A percentile compares a stretch with the other conserved stretches of the same genome.
Conservation (phyloP, 2,888 invertebrate species). For the Limenitis camilla region DNA sequence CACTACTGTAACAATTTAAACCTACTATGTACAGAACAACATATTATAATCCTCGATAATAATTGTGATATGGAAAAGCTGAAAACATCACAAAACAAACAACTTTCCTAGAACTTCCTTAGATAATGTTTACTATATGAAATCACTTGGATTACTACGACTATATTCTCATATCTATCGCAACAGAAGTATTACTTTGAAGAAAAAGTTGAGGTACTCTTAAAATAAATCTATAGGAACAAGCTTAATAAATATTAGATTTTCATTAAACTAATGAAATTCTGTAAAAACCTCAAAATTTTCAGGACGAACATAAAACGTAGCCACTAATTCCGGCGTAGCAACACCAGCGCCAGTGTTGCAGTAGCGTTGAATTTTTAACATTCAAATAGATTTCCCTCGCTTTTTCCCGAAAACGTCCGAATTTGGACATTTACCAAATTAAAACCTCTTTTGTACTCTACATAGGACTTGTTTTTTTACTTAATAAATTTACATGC, state of each 20-base stretch:
- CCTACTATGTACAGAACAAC: no score
- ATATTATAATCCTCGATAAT: no score
- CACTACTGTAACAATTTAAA: no score
- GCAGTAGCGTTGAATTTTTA: conserved; percentile 20
- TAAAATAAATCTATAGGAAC: no score
- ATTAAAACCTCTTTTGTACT: conserved; percentile 16
- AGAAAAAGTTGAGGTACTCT: no score
- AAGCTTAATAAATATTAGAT: conserved; percentile 2
- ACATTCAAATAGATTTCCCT: conserved; percentile 19
- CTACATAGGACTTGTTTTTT: neutral
- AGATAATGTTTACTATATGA: no score
- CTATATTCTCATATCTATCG: no score
- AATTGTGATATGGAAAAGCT: no score
- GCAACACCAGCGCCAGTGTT: conserved; percentile 13
- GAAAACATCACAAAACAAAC: no score
- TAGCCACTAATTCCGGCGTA: conserved; percentile 10
- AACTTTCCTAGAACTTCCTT: no score
- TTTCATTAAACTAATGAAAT: conserved; percentile 6
- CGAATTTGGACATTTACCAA: conserved; percentile 17
- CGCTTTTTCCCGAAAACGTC: conserved; percentile 5
- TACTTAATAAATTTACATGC: neutral
- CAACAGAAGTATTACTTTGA: no score
- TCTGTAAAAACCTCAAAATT: conserved; percentile 1
- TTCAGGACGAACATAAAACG: conserved; percentile 6
- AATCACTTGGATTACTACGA: no score